Evolutionary conservation across 1,140 invertebrate species (phyloP), one percentile per base, ranked within the genome.

Genomic region (Cydia amplana): DNA sequence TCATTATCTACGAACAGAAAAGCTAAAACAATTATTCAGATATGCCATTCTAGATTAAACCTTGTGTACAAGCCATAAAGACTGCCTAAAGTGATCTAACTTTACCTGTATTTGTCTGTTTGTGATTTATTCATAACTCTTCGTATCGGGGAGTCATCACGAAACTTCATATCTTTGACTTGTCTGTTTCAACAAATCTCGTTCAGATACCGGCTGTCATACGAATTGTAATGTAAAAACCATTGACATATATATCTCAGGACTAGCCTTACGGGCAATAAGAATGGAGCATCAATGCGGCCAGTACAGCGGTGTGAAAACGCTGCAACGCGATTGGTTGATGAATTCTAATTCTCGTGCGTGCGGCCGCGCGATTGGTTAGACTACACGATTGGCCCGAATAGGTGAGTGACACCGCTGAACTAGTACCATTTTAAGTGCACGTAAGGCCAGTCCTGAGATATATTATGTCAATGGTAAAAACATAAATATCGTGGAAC

Each of bases 161-260:
- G 14, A 64, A 64, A 64, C 63, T 64, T 64, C 20, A 64, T 64
- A 64, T 64, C 63, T 64, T 28, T 64, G 63, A 64, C 63, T 64
- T 64, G 63, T 14, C 28, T 64, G 63, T 64, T 28, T 64, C 51
- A 14, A 20, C 20, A 14, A 64, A 25, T 25, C 12, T 28, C 10
- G 25, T 64, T 64, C 23, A 4, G 23, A 25, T 2, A n/a, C 51
- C 16, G 51, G 51, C 25, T 64, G 63, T 12, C 63, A 64, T 16
- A 64, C 63, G 28, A 64, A 25, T 16, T 16, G 63, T 55, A 55
- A 55, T 64, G 23, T 23, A 1, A 25, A 25, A 25, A 25, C 1
- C 3, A 25, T 25, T 25, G n/a, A n/a, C n/a, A n/a, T n/a, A n/a
- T n/a, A n/a, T n/a, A n/a, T n/a, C n/a, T n/a, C n/a, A n/a, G n/a